Evolutionary conservation across 2,888 invertebrate species (phyloP), one percentile per base, ranked within the genome.

Genomic region (Dolichopus griseipennis): DNA sequence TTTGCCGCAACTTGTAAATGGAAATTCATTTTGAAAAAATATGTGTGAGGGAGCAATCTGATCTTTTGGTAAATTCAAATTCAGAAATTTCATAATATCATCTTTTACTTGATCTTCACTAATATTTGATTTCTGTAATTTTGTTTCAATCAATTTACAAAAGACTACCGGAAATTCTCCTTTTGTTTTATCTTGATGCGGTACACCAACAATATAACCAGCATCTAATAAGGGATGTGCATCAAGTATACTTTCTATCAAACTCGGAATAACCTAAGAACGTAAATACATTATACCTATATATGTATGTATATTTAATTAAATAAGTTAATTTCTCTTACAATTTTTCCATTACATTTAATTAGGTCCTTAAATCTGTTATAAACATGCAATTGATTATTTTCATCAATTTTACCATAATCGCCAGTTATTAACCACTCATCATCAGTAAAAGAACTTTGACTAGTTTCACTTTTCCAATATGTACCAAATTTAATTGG

Each of bases 131-230:
- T 52, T n/a, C 6, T 52, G 1, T 4, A 52, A 52, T 18, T 15
- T 52, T 15, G n/a, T 18, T 52, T 52, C n/a, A 52, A 18, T 52
- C 6, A 52, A 18, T 52, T 52, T 52, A 18, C 52, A 52, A 52
- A 52, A 52, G 1, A 18, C 52, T 12, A 62, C 52, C 2, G 70
- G 66, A 12, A 70, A 37, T 67, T 70, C 68, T 1, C 68, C 68
- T 10, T 66, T 70, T 27, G 2, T 63, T 27, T 2, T 12, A 18
- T 65, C 61, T 21, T 20, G 9, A 43, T 70, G 41, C n/a, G 67
- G 67, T 8, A 70, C 62, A 22, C 70, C 70, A 20, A 70, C 62
- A 33, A 70, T 37, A 61, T 66, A 37, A 21, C 64, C 64, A 18
- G 33, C 15, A 4, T 34, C 33, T 15, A 70, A 62, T 12, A 64